Percentiles rank a stretch among this genome's conserved stretches.
These are phyloP conservation scores for Phycodurus eques DNA, from an alignment of 2,113 vertebrate species.

Conservation along the genomic window DNA sequence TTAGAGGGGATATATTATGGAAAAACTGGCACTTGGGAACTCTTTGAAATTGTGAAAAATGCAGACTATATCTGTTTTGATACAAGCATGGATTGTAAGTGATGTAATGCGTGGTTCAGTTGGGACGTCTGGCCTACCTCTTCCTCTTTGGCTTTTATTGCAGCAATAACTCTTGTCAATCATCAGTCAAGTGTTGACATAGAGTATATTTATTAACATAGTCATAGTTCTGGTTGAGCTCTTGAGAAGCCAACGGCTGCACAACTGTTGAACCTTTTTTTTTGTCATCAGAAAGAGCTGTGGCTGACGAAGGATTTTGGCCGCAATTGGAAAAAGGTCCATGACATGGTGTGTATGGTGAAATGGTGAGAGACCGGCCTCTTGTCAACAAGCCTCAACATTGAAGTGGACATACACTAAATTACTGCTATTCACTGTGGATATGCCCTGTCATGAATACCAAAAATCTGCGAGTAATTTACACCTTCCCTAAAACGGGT, in stretches of 20 bases:
- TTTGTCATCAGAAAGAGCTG: constrained; percentile 78
- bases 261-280: background rate
- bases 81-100: background rate
- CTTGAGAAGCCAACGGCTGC: constrained; percentile 2
- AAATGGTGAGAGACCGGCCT: constrained; percentile 82
- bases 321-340: constrained; percentile 80
- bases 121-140: background rate
- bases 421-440: background rate
- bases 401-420: background rate
- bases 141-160: background rate
- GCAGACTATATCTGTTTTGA: background rate
- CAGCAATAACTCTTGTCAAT: constrained; percentile 2
- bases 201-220: constrained; percentile 22
- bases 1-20: background rate
- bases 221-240: background rate
- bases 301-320: constrained; percentile 89
- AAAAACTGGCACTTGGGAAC: background rate
- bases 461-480: no score
- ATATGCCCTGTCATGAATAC: no score
- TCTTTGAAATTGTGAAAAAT: background rate
- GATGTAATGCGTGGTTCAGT: background rate
- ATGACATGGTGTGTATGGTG: constrained; percentile 82
- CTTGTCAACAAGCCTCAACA: background rate
- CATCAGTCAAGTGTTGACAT: constrained; percentile 19
- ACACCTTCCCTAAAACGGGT: no score